Evolutionary conservation across 2,113 vertebrate species (phyloP), one percentile per base, ranked within the genome.

Genomic region (Spheniscus mendiculus): DNA sequence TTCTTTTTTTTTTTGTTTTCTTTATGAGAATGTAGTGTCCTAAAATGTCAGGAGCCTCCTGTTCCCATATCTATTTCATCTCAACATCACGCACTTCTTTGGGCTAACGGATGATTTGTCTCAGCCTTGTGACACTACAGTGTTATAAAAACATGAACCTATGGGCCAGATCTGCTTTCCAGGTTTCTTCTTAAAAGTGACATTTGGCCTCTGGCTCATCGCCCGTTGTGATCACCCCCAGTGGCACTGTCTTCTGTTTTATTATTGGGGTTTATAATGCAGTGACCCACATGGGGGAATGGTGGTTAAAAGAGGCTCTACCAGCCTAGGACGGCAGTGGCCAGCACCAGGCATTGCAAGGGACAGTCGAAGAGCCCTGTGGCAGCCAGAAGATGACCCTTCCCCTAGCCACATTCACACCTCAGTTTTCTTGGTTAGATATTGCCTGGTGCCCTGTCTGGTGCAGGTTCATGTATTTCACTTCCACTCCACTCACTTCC

Each of bases 361-460:
- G 55, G 61, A 27, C 42, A 59, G n/a, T 0, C 4, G 6, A 78
- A 81, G 70, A 72, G 3, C 23, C 29, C 18, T 30, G 29, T 23
- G 26, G 8, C 38, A 84, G 11, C 6, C 67, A 87, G 67, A 59
- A 69, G 15, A 12, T 52, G 4, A 32, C 19, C 27, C 25, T 62
- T 67, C 16, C 6, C 23, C 32, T 50, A 32, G 5, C 5, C 6
- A 20, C 0, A 0, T 67, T 89, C 63, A 58, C 40, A 69, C 5
- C 7, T 58, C 25, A 3, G 1, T 67, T 87, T 87, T 30, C 30
- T 50, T 47, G 3, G 25, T 55, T 45, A 55, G 53, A 49, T 10
- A 8, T 44, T 45, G 34, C 9, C 15, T 55, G 26, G 22, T 61
- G 26, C 36, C 18, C 36, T 83, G 14, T 12, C n/a, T 62, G 44